A percentile compares a stretch with the other conserved stretches of the same genome.
Evolutionary conservation across 2,113 vertebrate species (phyloP).

Genomic region (Progne subis): DNA sequence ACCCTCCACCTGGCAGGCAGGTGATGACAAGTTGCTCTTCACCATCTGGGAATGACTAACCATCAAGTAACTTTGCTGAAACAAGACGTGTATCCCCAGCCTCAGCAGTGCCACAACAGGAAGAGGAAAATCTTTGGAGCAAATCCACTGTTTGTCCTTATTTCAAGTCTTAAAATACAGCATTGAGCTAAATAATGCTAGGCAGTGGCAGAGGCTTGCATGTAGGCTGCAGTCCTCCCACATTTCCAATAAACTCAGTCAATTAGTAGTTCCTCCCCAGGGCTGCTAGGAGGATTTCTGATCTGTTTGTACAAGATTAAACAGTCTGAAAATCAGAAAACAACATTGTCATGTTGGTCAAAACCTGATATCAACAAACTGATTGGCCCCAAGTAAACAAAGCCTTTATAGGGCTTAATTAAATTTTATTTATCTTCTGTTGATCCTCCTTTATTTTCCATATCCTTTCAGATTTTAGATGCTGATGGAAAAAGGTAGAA

Average conservation of each 20-base stretch:
- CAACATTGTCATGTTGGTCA: background rate
- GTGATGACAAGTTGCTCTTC: background rate
- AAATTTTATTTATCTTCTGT: background rate
- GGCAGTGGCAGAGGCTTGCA: background rate
- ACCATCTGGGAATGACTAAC: background rate
- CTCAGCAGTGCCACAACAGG: background rate
- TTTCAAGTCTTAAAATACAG: background rate
- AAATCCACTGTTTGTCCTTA: background rate
- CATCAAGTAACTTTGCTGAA: background rate
- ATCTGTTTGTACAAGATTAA: background rate
- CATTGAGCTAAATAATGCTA: background rate
- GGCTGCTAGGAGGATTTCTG: background rate
- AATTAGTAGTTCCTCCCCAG: background rate
- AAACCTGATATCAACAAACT: background rate
- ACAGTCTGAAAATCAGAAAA: background rate
- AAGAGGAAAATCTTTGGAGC: background rate
- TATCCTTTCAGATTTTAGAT: background rate
- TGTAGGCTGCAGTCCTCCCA: background rate
- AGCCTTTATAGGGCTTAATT: background rate
- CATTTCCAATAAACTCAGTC: background rate
- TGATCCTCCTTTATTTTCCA: background rate
- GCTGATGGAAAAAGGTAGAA: background rate
- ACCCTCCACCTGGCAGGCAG: background rate
- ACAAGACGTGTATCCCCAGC: background rate
- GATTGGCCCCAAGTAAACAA: background rate